Conservation (phyloP, 2,888 invertebrate genomes). For the Calameuta pallipes region DNA sequence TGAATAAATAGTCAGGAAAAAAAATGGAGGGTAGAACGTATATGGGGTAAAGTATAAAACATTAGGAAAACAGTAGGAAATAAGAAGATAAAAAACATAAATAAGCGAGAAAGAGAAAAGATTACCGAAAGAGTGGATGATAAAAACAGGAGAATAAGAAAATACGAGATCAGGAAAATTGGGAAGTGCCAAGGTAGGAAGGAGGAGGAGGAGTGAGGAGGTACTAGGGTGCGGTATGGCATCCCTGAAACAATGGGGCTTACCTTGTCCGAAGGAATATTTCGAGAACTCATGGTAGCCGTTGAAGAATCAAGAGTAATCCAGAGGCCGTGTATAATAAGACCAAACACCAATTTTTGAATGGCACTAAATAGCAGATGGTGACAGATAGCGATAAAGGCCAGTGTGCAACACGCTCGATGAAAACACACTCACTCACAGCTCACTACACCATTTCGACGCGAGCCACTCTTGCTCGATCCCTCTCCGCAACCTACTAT, state of each 20-base stretch:
- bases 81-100: conserved; percentile 6
- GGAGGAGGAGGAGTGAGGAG: conserved; percentile 7
- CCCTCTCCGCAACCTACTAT: conserved; percentile 31
- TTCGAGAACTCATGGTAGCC: conserved; percentile 79
- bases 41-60: conserved; percentile 9
- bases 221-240: conserved; percentile 4
- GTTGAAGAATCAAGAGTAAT: conserved; percentile 40
- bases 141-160: not conserved
- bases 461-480: conserved; percentile 17
- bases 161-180: not conserved
- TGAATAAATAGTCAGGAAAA: not conserved
- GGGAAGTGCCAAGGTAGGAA: not conserved
- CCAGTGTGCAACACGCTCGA: conserved; percentile 29
- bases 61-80: conserved; percentile 12
- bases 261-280: conserved; percentile 88
- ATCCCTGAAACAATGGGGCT: conserved; percentile 42
- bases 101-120: conserved; percentile 6
- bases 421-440: conserved; percentile 43
- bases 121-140: conserved; percentile 2
- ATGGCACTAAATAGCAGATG: conserved; percentile 38
- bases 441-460: conserved; percentile 48
- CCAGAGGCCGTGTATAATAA: conserved; percentile 53
- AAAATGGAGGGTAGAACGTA: not conserved
- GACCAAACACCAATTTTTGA: conserved; percentile 43
- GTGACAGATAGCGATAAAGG: conserved; percentile 24